A percentile compares a stretch with the other conserved stretches of the same genome.
Evolutionary conservation across 2,888 invertebrate species (phyloP).

Genomic region (Allygus modestus): DNA sequence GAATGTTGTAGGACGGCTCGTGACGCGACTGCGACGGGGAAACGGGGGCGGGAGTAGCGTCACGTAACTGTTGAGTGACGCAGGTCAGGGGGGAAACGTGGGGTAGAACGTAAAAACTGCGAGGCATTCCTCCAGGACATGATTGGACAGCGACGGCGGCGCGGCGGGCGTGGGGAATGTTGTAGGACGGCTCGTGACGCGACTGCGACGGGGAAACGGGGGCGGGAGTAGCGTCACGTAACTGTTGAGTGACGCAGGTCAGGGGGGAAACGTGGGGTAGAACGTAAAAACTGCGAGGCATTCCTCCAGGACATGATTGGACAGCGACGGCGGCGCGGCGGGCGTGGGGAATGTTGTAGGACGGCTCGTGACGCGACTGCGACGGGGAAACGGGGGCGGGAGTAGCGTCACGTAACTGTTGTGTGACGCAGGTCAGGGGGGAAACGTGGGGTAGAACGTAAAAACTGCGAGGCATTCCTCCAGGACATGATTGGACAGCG

Average conservation of each 20-base stretch:
- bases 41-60: too few species aligned
- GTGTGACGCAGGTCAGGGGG: too few species aligned
- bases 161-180: constrained; percentile 1
- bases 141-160: neutral
- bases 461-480: neutral
- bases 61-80: too few species aligned
- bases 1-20: constrained; percentile 29
- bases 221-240: too few species aligned
- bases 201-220: neutral
- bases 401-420: too few species aligned
- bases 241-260: too few species aligned
- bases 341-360: constrained; percentile 21
- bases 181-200: neutral
- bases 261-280: neutral
- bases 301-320: neutral
- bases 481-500: neutral
- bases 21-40: neutral
- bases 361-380: neutral
- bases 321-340: neutral
- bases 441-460: neutral
- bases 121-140: neutral
- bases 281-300: neutral
- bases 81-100: neutral
- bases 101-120: neutral
- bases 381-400: neutral